A percentile compares a stretch with the other conserved stretches of the same genome.
Evolutionary conservation across 2,888 invertebrate genomes (phyloP).

Genomic region (Cryptocheilus praepositus): DNA sequence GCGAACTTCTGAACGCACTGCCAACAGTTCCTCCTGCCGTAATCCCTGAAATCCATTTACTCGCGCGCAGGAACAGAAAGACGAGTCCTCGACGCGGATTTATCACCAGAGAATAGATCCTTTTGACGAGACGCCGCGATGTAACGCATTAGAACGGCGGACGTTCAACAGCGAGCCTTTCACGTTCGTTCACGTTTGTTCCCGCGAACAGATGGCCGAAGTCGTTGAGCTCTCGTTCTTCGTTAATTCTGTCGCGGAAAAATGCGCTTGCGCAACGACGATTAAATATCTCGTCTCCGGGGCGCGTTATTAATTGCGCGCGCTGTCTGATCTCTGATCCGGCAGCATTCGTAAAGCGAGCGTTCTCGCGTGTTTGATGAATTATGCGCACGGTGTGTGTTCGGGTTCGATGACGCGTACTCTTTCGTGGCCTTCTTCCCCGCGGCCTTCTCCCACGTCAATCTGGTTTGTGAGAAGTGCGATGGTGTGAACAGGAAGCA

Average conservation of each 20-base stretch:
- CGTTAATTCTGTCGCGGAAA: slow-evolving; percentile 35
- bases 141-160: slow-evolving; percentile 23
- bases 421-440: too few relatives aligned
- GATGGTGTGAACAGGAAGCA: too few relatives aligned
- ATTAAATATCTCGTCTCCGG: slow-evolving; percentile 11
- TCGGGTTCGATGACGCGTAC: too few relatives aligned
- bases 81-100: slow-evolving; percentile 39
- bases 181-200: slow-evolving; percentile 24
- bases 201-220: slow-evolving; percentile 13
- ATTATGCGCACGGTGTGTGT: not conserved
- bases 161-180: slow-evolving; percentile 32
- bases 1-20: too few relatives aligned
- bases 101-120: slow-evolving; percentile 47
- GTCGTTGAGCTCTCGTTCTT: slow-evolving; percentile 20
- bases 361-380: slow-evolving; percentile 12
- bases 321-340: slow-evolving; percentile 18
- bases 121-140: slow-evolving; percentile 28
- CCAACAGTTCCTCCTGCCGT: too few relatives aligned
- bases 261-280: slow-evolving; percentile 31
- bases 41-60: too few relatives aligned
- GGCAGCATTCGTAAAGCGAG: slow-evolving; percentile 8
- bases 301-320: slow-evolving; percentile 35
- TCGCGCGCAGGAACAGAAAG: slow-evolving; percentile 16
- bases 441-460: too few relatives aligned
- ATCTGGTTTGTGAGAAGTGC: too few relatives aligned